These are phyloP conservation scores for Morus bassanus DNA, from an alignment of 2,797 vertebrate species.

Conservation along the genomic window DNA sequence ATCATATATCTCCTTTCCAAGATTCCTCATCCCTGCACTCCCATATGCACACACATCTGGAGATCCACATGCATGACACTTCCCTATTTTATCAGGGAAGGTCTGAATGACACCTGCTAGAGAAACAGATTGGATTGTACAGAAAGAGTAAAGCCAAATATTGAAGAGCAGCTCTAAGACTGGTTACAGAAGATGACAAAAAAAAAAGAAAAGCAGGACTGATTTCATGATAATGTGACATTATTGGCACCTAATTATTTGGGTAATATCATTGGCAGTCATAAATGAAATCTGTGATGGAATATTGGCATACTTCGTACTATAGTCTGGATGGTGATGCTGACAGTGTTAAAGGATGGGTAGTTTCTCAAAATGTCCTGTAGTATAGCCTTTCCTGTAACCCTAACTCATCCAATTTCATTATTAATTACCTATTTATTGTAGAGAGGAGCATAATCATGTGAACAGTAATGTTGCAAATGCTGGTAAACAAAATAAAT, in stretches of 20 bases:
- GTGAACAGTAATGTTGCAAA: background rate
- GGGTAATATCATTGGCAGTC: background rate
- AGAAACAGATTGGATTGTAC: background rate
- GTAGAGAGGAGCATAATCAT: background rate
- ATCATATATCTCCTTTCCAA: background rate
- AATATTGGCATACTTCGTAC: background rate
- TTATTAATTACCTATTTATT: background rate
- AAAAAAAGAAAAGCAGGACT: background rate
- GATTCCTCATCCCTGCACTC: background rate
- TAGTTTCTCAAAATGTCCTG: background rate
- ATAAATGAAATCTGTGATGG: background rate
- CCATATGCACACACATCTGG: background rate
- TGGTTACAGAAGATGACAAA: background rate
- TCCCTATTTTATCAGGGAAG: background rate
- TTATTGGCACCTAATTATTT: background rate
- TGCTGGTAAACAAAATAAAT: background rate
- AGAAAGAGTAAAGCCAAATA: background rate
- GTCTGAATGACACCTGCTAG: background rate
- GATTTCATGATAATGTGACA: background rate
- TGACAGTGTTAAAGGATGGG: background rate
- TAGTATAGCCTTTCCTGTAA: background rate
- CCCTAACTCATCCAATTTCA: background rate
- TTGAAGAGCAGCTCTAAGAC: background rate
- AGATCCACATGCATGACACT: background rate
- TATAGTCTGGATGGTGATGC: background rate